Percentiles rank a stretch among this genome's conserved stretches.
Conservation (phyloP, 2,888 invertebrate species). For the Folsomia candida region DNA sequence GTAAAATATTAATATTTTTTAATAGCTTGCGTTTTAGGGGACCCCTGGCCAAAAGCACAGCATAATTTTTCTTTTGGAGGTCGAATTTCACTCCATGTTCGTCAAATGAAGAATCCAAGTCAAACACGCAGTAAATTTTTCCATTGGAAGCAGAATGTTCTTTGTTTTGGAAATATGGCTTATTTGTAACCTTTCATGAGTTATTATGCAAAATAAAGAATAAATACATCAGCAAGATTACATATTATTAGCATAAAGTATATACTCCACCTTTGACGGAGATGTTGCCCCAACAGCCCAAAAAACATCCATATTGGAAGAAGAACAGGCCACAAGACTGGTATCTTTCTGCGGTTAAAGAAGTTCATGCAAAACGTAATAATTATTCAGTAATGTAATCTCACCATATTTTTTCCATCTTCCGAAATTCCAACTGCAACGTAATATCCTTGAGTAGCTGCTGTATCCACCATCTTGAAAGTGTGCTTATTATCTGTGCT, state of each 20-base stretch:
- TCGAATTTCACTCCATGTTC: neutral
- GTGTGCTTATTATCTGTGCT: neutral
- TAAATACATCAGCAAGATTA: no score
- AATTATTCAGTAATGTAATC: neutral
- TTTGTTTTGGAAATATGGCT: neutral
- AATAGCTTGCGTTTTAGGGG: no score
- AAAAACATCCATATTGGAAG: neutral
- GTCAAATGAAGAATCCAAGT: neutral
- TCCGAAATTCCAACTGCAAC: slow-evolving; percentile 17
- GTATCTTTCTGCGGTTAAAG: neutral
- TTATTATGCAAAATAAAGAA: no score
- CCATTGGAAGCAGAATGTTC: neutral
- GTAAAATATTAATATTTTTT: no score
- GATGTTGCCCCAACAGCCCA: neutral
- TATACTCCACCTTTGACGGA: neutral
- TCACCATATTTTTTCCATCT: slow-evolving; percentile 11
- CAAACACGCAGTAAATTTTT: neutral
- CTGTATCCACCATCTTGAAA: neutral
- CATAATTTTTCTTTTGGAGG: neutral
- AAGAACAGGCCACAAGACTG: neutral
- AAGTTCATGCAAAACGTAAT: neutral
- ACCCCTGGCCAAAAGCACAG: slow-evolving; percentile 3
- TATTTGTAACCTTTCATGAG: no score
- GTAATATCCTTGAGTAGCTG: neutral
- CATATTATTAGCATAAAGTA: no score